phyloP scores from a whole-genome alignment of 1,140 invertebrate genomes.

The Caenorhabditis briggsae region DNA sequence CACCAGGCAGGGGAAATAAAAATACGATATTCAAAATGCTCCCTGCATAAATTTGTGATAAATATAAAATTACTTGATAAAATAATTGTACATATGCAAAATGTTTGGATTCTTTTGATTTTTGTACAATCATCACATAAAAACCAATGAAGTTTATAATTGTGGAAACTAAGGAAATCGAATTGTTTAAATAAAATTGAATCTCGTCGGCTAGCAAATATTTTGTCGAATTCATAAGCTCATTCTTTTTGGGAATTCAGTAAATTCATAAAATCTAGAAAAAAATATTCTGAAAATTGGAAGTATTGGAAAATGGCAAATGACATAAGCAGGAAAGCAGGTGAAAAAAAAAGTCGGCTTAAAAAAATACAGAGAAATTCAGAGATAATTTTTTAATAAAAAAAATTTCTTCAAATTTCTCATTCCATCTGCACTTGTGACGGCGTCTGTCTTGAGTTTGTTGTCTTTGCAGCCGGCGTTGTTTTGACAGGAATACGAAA shows the following conservation, averaged over 20 bases:
- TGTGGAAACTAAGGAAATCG: not conserved
- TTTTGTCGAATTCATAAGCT: not conserved
- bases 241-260: not conserved
- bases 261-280: not conserved
- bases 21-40: not conserved
- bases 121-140: not conserved
- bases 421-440: not conserved
- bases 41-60: not conserved
- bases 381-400: too few species aligned
- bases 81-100: not conserved
- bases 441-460: not conserved
- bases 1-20: not conserved
- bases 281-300: too few species aligned
- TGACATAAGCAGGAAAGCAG: not conserved
- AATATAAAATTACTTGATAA: not conserved
- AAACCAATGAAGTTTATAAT: not conserved
- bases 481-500: not conserved
- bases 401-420: not conserved
- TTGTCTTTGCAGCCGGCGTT: not conserved
- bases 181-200: constrained; percentile 4
- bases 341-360: not conserved
- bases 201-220: not conserved
- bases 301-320: not conserved
- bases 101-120: not conserved
- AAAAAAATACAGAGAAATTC: not conserved